Percentiles rank a stretch among this genome's conserved stretches.
phyloP scores from a whole-genome alignment of 2,113 vertebrate species.

The Lucifuga dentata region DNA sequence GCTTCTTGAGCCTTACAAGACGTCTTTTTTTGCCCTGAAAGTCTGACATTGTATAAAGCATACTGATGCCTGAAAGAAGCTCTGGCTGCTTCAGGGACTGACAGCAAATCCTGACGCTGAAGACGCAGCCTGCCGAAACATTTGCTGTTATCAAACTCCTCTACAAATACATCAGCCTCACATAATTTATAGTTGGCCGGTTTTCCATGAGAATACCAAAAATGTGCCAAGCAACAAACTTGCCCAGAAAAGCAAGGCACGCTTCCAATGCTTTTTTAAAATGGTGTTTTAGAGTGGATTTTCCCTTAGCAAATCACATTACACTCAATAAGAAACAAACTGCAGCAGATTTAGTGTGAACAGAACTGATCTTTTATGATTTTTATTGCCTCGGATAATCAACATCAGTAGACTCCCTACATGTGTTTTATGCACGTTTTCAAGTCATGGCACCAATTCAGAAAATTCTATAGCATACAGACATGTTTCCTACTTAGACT shows the following conservation, averaged over 20 bases:
- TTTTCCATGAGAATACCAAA: conserved; percentile 56
- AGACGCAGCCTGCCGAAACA: no score
- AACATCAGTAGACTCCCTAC: conserved; percentile 64
- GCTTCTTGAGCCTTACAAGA: no score
- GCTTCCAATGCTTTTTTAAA: conserved; percentile 42
- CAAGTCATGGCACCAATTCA: conserved; percentile 67
- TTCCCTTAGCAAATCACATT: conserved; percentile 63
- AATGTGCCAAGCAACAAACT: conserved; percentile 56
- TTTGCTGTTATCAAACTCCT: no score
- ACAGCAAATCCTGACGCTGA: no score
- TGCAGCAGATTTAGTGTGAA: conserved; percentile 64
- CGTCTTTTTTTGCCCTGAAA: no score
- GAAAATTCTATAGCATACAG: conserved; percentile 53
- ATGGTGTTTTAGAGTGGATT: conserved; percentile 65
- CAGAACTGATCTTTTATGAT: conserved; percentile 54
- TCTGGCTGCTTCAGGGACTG: no score
- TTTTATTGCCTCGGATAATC: conserved; percentile 74
- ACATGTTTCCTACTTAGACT: conserved; percentile 69
- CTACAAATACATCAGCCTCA: background rate
- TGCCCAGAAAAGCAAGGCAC: conserved; percentile 60
- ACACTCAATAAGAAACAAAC: conserved; percentile 67
- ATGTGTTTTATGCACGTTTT: conserved; percentile 72
- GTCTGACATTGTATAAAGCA: no score
- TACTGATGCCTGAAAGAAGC: no score
- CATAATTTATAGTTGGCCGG: conserved; percentile 41